These are phyloP conservation scores for Drosophila lowei DNA, from an alignment of 1,140 invertebrate species.

Conservation along the genomic window DNA sequence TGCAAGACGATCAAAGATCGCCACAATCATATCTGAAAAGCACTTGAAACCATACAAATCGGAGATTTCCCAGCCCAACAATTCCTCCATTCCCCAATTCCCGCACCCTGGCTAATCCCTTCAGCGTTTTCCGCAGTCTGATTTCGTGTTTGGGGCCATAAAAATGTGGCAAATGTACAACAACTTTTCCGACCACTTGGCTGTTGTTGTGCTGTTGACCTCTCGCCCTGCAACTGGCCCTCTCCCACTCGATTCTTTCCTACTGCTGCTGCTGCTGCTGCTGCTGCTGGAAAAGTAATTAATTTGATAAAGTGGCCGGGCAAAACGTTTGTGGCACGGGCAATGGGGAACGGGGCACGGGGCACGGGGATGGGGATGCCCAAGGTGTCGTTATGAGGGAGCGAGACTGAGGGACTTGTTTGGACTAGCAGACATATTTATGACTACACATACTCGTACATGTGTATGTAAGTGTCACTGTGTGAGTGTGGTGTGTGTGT, in stretches of 20 bases:
- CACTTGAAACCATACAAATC: background rate
- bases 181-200: slow-evolving; percentile 67
- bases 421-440: slow-evolving; percentile 70
- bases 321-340: slow-evolving; percentile 29
- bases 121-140: slow-evolving; percentile 16
- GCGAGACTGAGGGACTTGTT: background rate
- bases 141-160: slow-evolving; percentile 59
- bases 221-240: background rate
- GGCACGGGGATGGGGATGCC: slow-evolving; percentile 17
- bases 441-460: slow-evolving; percentile 29
- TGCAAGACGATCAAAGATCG: background rate
- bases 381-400: slow-evolving; percentile 47
- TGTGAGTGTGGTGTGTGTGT: too few species aligned
- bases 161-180: slow-evolving; percentile 69
- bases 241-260: slow-evolving; percentile 14
- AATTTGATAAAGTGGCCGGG: slow-evolving; percentile 76
- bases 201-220: slow-evolving; percentile 17
- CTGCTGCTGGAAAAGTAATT: slow-evolving; percentile 77
- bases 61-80: background rate
- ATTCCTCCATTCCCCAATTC: slow-evolving; percentile 18
- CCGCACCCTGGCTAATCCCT: slow-evolving; percentile 11
- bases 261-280: slow-evolving; percentile 19
- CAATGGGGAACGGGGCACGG: slow-evolving; percentile 7
- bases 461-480: background rate
- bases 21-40: background rate